These are phyloP conservation scores for Rhynchophorus ferrugineus DNA, from an alignment of 1,140 invertebrate genomes.

Conservation along the genomic window DNA sequence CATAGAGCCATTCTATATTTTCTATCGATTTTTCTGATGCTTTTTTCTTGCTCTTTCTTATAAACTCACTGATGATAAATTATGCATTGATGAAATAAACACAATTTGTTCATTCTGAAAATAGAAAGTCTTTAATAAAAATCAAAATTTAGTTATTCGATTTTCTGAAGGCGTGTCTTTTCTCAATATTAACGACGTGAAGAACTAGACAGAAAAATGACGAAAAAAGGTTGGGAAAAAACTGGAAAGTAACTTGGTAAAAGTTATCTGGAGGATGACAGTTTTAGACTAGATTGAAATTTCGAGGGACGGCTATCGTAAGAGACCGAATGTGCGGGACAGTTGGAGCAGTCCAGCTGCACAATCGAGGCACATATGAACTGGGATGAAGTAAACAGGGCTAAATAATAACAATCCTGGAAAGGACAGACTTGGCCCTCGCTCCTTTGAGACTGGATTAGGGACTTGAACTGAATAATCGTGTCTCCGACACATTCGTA, in stretches of 20 bases:
- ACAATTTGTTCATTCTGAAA: too few relatives aligned
- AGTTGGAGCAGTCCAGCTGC: slow-evolving; percentile 12
- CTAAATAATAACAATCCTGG: slow-evolving; percentile 22
- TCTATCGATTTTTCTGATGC: too few relatives aligned
- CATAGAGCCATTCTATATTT: too few relatives aligned
- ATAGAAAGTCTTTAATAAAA: too few relatives aligned
- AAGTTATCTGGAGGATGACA: slow-evolving; percentile 13
- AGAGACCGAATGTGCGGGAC: slow-evolving; percentile 15
- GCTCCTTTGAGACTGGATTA: slow-evolving; percentile 17
- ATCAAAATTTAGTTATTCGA: too few relatives aligned
- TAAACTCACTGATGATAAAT: too few relatives aligned
- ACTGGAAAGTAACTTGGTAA: slow-evolving; percentile 3
- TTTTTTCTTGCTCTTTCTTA: too few relatives aligned
- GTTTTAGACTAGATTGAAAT: slow-evolving; percentile 9
- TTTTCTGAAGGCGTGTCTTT: background rate
- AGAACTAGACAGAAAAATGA: background rate
- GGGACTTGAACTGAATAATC: slow-evolving; percentile 22
- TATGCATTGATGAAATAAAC: too few relatives aligned
- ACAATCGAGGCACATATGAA: slow-evolving; percentile 18
- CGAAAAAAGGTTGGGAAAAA: background rate
- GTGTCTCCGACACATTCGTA: slow-evolving; percentile 18
- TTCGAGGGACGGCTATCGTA: slow-evolving; percentile 7
- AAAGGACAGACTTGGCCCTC: slow-evolving; percentile 20
- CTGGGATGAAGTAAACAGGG: slow-evolving; percentile 10
- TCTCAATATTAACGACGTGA: background rate